Evolutionary conservation across 2,113 vertebrate genomes (phyloP), one percentile per base, ranked within the genome.

Genomic region (Odocoileus hemionus): DNA sequence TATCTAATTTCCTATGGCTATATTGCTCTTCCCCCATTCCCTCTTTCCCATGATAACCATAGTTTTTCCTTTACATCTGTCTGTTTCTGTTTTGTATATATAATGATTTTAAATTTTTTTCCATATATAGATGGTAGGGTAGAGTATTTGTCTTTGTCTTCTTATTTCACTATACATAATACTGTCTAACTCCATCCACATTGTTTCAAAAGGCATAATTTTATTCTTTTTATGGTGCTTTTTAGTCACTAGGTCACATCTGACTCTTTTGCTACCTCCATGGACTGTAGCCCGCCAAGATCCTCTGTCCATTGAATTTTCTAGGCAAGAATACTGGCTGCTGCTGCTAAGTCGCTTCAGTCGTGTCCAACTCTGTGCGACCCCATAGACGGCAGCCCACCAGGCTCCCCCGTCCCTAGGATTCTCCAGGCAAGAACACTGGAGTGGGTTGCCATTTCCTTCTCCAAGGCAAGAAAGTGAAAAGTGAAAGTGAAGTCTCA

Each of bases 271-370:
- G 9, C 9, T 70, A 70, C 19, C 19, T 9, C n/a, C 67, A 70
- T 0, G 0, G n/a, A 70, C n/a, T 70, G 9, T 36, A 70, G n/a
- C n/a, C n/a, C 0, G 0, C 17, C 64, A 70, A 33, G n/a, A 9
- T 70, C 9, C 7, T 70, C 64, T 36, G 9, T 36, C 17, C 64
- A 21, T 11, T 67, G 64, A 67, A 36, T 67, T 67, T 36, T 36
- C 64, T 21, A 67, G 33, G 64, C 64, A 21, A 67, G 33, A 36
- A 36, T 21, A 67, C 64, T 36, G 61, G 33, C 61, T 19, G 61
- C 60, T 64, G 60, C 30, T 33, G 61, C 61, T 67, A 67, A n/a
- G 16, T 67, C 16, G 0, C 61, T 67, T 67, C 61, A 19, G 8
- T 67, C 1, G 0, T 23, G 5, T 70, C 19, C 2, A 0, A 39